phyloP scores from a whole-genome alignment of 2,113 vertebrate species.

The Lamprotornis superbus region DNA sequence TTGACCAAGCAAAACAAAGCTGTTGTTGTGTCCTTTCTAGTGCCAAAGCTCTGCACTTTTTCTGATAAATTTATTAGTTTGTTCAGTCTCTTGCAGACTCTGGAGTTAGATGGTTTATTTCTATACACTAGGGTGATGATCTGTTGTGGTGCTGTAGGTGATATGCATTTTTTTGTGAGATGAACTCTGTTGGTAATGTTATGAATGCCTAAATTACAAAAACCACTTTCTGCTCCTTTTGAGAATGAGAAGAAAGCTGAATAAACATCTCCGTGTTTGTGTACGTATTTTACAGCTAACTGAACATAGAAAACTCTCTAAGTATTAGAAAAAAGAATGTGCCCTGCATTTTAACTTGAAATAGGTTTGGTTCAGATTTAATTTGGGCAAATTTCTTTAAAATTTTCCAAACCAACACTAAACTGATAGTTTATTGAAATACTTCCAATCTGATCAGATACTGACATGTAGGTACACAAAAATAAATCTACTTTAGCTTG shows the following conservation, averaged over 20 bases:
- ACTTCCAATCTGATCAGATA: background rate
- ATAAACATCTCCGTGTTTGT: background rate
- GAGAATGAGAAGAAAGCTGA: background rate
- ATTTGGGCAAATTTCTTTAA: background rate
- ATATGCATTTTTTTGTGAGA: background rate
- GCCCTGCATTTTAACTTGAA: background rate
- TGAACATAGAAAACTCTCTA: background rate
- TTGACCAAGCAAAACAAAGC: slow-evolving; percentile 35
- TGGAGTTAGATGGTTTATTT: background rate
- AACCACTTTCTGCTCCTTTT: background rate
- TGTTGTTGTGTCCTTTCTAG: background rate
- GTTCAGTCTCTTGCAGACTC: background rate
- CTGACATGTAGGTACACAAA: background rate
- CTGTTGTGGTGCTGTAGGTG: background rate
- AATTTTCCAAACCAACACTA: background rate
- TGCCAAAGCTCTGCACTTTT: background rate
- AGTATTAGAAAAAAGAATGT: background rate
- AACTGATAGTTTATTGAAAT: background rate
- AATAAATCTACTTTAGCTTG: background rate
- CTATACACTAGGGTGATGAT: fast-evolving
- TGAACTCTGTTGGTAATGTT: background rate
- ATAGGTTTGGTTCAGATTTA: background rate
- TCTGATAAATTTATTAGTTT: background rate
- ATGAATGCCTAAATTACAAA: background rate
- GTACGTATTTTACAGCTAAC: fast-evolving